A percentile compares a stretch with the other conserved stretches of the same genome.
Conservation (phyloP, 2,797 vertebrate species). For the Emydoidea blandingii region DNA sequence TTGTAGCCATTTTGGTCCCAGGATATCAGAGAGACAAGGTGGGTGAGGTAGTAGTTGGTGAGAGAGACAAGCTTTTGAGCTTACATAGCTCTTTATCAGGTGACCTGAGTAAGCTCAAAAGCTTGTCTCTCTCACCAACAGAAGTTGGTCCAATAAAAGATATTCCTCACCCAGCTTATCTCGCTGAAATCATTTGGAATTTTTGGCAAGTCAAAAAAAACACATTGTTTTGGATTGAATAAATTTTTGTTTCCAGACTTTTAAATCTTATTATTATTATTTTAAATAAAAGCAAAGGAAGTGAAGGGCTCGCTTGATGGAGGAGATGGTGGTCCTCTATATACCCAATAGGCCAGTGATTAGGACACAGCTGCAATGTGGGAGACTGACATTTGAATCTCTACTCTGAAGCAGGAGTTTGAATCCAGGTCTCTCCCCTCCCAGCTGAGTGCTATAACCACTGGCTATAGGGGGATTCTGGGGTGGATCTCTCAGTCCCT, state of each 20-base stretch:
- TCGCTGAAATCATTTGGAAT: neutral
- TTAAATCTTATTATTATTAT: neutral
- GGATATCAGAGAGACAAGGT: neutral
- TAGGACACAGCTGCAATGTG: neutral
- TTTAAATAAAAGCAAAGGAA: neutral
- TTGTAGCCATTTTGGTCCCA: neutral
- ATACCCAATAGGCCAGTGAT: neutral
- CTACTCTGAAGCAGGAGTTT: neutral
- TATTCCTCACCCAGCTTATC: too few relatives aligned
- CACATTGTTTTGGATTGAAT: neutral
- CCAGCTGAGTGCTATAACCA: neutral
- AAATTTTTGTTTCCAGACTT: neutral
- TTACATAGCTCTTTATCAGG: neutral
- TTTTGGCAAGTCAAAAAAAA: neutral
- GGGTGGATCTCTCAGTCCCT: neutral
- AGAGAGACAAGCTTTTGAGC: neutral
- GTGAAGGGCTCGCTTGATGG: neutral
- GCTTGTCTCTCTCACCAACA: neutral
- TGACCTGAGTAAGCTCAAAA: neutral
- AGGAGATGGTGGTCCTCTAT: neutral
- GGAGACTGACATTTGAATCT: neutral
- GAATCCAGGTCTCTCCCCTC: neutral
- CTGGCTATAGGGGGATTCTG: neutral
- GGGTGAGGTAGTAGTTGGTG: neutral
- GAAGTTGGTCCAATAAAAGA: too few relatives aligned